Base-by-base conservation (phyloP, 2,797 vertebrate species). In the Vespertilio murinus region DNA sequence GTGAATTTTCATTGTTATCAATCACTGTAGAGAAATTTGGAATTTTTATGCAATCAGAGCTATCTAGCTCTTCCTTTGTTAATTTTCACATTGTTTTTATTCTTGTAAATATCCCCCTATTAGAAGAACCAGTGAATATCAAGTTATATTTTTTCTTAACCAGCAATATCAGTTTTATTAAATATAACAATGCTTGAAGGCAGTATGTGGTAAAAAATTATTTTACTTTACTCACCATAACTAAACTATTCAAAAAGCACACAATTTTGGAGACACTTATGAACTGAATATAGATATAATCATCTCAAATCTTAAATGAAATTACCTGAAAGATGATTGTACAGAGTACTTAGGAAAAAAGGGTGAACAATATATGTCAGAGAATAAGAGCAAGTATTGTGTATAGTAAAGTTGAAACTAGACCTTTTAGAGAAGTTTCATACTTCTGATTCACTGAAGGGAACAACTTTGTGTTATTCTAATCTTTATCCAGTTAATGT, bases 361-460 rank as follows among this genome's bases (percentile, higher is more conserved):
- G 4, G n/a, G 6, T 65, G 4, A 92, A 94, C 83, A 83, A 25
- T 4, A 69, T 38, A 70, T 75, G 65, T 82, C n/a, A 86, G 33
- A 93, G 71, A 92, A 78, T 38, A 91, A 84, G 17, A 91, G 45
- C 75, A 83, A 88, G 56, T 69, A 42, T 59, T 84, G 9, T 85
- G 93, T 90, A 90, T n/a, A 70, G n/a, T 40, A 6, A 96, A 95
- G 35, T 61, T 94, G 25, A 56, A 89, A 85, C 52, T 35, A 86
- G 28, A 78, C 11, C 45, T 61, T 93, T 93, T 61, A 86, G 40
- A 85, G 74, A 93, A 78, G 54, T 90, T 77, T n/a, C 70, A 81
- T 79, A 82, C 28, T 89, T 89, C 70, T 56, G 56, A 91, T 85
- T 89, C n/a, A 83, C n/a, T 86, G 59, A 94, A 69, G 16, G 16